Evolutionary conservation across 2,888 invertebrate species (phyloP), one percentile per base, ranked within the genome.

Genomic region (Ennomos quercinarius): DNA sequence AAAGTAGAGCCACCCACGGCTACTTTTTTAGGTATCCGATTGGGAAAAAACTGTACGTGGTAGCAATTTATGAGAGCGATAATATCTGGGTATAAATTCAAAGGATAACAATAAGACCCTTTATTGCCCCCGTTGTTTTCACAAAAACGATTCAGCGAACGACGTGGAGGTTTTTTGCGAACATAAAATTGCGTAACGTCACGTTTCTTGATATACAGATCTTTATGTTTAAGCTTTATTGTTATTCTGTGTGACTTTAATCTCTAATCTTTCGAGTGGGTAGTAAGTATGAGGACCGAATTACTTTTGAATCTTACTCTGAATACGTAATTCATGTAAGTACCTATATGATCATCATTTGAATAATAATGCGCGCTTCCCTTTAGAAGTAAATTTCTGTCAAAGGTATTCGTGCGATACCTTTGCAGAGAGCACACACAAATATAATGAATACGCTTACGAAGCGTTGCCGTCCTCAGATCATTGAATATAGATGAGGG

Each of bases 401-500:
- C 60, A 59, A 63, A 68, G 58, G 52, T 63, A 58, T 51, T 48
- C 62, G 55, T 55, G 58, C 55, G 55, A 51, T 63, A 75, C 72
- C 80, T 77, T 78, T 42, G 27, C 42, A 77, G 80, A 78, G 79
- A 83, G 77, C 83, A 80, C 83, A 80, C 80, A 80, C 74, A 79
- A 76, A 83, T 84, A 86, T 88, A 89, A 89, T 87, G 88, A 90
- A 88, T 87, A 86, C 86, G 86, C 89, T 87, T 89, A 84, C 85
- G 78, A 77, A 86, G 87, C 88, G 85, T 87, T 84, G 84, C 84
- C 81, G 81, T 84, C 83, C 79, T 83, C 80, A 84, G 86, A 87
- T 89, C 90, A 90, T 89, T 91, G 90, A 91, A 89, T 91, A 90
- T 87, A 90, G 87, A 91, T 88, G 88, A 89, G 87, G 89, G 90